Evolutionary conservation across 1,140 invertebrate species (phyloP), one percentile per base, ranked within the genome.

Genomic region (Euura lappo): DNA sequence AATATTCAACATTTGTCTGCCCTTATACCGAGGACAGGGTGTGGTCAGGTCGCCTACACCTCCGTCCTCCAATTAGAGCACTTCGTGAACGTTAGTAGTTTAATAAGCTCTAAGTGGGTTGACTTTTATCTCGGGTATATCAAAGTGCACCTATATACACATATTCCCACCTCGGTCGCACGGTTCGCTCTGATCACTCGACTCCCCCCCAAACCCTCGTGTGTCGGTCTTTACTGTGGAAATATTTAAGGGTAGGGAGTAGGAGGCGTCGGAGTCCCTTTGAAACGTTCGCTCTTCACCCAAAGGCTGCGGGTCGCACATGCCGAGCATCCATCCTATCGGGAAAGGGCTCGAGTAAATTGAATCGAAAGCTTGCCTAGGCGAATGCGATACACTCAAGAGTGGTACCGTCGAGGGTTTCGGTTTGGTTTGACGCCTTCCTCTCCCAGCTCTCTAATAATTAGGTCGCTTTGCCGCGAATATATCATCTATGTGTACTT

Each of bases 91-190:
- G 51, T n/a, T 8, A 60, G 51, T 60, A 6, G 51, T 60, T 60
- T 60, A 60, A 60, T 60, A 60, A 60, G 51, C 51, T 8, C 51
- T 60, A n/a, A 60, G 51, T 60, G 51, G 51, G 0, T 60, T 60
- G 8, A 60, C 51, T 60, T 60, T 60, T 60, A 60, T 60, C 51
- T 60, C 13, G 51, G 51, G 51, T 28, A 60, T 60, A 60, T 60
- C 51, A 60, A 60, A 60, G 51, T n/a, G 51, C 51, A n/a, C 10
- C 51, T 60, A 6, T 60, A 6, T 28, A 28, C 28, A 28, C 28
- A 28, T 28, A 28, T 28, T 28, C 28, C 28, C 28, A 28, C 28
- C 28, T 28, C 28, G 28, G 0, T 28, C 28, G 28, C 28, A 28
- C 28, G 28, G 28, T 28, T 28, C 28, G 28, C 28, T 28, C 28